A percentile compares a stretch with the other conserved stretches of the same genome.
Conservation (phyloP, 2,888 invertebrate genomes). For the Volucella inanis region DNA sequence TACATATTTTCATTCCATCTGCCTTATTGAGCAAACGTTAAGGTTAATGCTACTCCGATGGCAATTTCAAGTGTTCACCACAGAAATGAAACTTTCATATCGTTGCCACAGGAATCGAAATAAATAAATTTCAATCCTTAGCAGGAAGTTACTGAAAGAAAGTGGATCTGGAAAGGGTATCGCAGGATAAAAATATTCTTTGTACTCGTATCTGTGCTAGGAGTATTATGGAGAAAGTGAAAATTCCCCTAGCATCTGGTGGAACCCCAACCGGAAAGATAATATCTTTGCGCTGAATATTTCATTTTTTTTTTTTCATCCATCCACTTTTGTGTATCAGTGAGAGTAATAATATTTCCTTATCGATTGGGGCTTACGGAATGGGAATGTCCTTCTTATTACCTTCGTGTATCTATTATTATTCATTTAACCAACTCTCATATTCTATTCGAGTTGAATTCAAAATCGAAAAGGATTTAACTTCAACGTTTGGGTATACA, state of each 20-base stretch:
- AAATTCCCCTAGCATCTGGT: not conserved
- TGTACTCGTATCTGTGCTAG: no score
- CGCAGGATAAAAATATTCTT: no score
- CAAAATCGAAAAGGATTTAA: not conserved
- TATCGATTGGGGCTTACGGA: constrained; percentile 9
- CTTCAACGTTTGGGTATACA: not conserved
- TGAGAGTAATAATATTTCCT: constrained; percentile 33
- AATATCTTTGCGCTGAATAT: constrained; percentile 33
- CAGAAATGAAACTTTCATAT: constrained; percentile 36
- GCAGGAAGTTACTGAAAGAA: not conserved
- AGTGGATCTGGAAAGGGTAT: not conserved
- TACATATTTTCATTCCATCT: constrained; percentile 8
- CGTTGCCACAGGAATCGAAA: constrained; percentile 38
- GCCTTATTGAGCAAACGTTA: constrained; percentile 35
- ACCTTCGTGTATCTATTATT: not conserved
- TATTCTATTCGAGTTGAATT: constrained; percentile 22
- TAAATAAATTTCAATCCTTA: constrained; percentile 30
- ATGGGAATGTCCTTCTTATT: constrained; percentile 1
- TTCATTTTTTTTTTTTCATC: constrained; percentile 28
- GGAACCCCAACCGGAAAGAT: constrained; percentile 8
- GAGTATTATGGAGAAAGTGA: not conserved
- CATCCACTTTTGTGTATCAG: not conserved
- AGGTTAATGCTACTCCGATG: constrained; percentile 19
- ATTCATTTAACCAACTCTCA: constrained; percentile 21
- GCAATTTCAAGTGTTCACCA: constrained; percentile 10